Evolutionary conservation across 1,140 invertebrate species (phyloP).

Genomic region (Luehdorfia chinensis): DNA sequence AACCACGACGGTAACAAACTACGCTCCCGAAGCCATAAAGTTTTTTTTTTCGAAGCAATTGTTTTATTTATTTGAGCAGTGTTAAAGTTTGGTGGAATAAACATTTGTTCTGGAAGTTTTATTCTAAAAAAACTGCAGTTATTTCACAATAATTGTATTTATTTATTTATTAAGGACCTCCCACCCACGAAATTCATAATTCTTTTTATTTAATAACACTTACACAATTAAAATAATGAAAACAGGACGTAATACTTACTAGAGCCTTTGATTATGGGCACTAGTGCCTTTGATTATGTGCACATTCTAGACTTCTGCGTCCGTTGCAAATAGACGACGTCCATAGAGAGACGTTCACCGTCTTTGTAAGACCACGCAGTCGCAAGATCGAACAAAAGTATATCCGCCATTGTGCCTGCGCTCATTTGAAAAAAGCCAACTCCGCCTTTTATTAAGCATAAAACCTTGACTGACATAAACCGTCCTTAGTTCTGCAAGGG

Average conservation of each 20-base stretch:
- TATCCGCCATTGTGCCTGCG: not conserved
- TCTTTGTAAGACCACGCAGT: not conserved
- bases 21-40: not conserved
- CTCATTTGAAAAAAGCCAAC: conserved; percentile 5
- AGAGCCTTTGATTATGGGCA: no score
- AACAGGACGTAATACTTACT: no score
- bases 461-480: conserved; percentile 7
- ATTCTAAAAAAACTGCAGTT: no score
- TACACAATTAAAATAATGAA: no score
- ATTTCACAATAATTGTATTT: no score
- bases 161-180: no score
- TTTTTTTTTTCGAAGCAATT: conserved; percentile 11
- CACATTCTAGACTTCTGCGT: no score
- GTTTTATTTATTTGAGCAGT: not conserved
- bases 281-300: no score
- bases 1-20: not conserved
- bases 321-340: not conserved
- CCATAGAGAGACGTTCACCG: not conserved
- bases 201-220: no score
- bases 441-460: not conserved
- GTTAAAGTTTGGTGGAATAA: not conserved
- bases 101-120: conserved; percentile 1
- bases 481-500: not conserved
- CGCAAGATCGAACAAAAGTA: conserved; percentile 5
- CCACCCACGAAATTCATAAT: no score